These are phyloP conservation scores for Contarinia nasturtii DNA, from an alignment of 1,140 invertebrate genomes.

Conservation along the genomic window DNA sequence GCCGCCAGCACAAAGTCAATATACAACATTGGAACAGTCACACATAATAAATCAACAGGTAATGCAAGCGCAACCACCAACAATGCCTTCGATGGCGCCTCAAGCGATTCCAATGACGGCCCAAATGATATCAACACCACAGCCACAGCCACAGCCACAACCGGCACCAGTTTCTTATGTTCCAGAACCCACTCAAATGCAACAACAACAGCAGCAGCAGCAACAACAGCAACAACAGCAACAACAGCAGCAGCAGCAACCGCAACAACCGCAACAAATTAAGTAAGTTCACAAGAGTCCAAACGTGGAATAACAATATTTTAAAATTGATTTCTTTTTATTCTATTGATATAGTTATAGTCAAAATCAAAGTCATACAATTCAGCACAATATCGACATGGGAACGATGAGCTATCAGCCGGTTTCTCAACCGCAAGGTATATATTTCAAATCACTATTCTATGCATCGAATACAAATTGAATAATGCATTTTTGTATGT, in stretches of 20 bases:
- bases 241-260: background rate
- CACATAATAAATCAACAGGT: background rate
- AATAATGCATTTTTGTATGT: no score
- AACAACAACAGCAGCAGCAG: slow-evolving; percentile 1
- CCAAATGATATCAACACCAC: background rate
- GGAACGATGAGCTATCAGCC: no score
- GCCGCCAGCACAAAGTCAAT: background rate
- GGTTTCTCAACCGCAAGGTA: no score
- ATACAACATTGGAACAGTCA: background rate
- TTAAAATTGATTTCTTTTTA: no score
- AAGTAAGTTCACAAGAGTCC: background rate
- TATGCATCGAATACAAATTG: no score
- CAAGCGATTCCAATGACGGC: background rate
- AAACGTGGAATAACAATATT: no score
- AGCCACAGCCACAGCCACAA: background rate
- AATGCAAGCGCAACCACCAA: background rate
- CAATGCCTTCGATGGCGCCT: background rate
- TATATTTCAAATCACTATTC: no score
- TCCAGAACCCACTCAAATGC: slow-evolving; percentile 1
- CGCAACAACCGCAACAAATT: background rate
- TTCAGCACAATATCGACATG: no score
- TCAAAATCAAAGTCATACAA: no score
- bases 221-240: slow-evolving; percentile 7
- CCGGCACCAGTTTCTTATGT: background rate
- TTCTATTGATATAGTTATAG: no score